Conservation (phyloP, 2,797 vertebrate species). For the Dermochelys coriacea region DNA sequence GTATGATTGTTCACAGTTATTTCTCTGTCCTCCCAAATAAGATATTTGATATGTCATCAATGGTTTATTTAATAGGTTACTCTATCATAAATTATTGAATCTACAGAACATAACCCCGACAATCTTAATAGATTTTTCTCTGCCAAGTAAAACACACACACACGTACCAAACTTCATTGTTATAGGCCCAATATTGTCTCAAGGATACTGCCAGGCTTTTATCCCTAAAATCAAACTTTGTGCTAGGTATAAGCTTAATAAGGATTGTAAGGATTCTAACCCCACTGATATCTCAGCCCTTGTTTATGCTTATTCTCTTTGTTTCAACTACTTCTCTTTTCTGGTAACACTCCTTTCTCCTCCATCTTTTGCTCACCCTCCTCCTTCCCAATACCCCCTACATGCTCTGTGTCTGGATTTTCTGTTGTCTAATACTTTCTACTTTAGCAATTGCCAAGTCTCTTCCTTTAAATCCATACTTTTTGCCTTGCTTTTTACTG, state of each 20-base stretch:
- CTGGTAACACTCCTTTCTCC: background rate
- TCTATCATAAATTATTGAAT: background rate
- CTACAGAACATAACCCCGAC: background rate
- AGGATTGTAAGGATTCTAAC: too few relatives aligned
- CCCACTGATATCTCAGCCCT: background rate
- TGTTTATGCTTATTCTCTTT: background rate
- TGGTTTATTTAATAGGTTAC: accelerated
- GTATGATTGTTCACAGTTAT: background rate
- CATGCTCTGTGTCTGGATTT: too few relatives aligned
- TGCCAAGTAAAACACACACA: background rate
- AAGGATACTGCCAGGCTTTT: background rate
- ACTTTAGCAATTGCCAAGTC: background rate
- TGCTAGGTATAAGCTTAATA: too few relatives aligned
- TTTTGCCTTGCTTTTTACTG: background rate
- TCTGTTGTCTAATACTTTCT: too few relatives aligned
- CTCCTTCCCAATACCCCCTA: too few relatives aligned
- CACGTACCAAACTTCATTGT: background rate
- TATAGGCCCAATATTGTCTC: accelerated
- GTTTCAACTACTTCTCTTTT: background rate
- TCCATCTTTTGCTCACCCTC: background rate
- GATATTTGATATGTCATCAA: background rate
- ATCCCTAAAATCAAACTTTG: too few relatives aligned
- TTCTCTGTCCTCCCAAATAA: background rate
- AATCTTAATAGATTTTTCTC: too few relatives aligned
- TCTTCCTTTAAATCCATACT: background rate